Evolutionary conservation across 2,113 vertebrate species (phyloP).

Genomic region (Cairina moschata): DNA sequence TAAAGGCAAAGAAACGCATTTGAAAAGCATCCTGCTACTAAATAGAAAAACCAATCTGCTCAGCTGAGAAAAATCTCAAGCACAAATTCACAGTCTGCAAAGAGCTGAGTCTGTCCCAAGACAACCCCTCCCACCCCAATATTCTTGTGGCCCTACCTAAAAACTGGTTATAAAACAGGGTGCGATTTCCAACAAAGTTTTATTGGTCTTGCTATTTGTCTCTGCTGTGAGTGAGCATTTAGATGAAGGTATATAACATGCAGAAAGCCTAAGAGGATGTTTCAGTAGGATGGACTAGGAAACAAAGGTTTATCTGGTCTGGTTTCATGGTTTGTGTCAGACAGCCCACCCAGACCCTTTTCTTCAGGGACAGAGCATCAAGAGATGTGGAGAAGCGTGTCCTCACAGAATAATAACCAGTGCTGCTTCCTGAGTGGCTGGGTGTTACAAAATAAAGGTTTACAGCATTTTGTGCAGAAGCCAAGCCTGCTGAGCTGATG

Average conservation of each 20-base stretch:
- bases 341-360: background rate
- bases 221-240: background rate
- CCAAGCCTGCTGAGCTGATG: background rate
- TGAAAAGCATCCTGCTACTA: background rate
- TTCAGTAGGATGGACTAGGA: background rate
- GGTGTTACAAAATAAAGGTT: background rate
- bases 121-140: background rate
- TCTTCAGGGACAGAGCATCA: background rate
- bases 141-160: background rate
- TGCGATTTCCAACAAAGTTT: background rate
- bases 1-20: background rate
- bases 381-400: background rate
- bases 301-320: background rate
- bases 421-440: background rate
- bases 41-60: background rate
- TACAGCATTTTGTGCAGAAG: background rate
- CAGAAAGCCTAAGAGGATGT: background rate
- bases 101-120: accelerated
- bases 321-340: background rate
- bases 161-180: background rate
- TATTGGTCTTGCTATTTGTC: background rate
- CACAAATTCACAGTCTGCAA: background rate
- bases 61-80: background rate
- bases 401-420: background rate
- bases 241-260: background rate